Base-by-base conservation (phyloP, 2,113 vertebrate genomes). In the Rhizomys pruinosus region DNA sequence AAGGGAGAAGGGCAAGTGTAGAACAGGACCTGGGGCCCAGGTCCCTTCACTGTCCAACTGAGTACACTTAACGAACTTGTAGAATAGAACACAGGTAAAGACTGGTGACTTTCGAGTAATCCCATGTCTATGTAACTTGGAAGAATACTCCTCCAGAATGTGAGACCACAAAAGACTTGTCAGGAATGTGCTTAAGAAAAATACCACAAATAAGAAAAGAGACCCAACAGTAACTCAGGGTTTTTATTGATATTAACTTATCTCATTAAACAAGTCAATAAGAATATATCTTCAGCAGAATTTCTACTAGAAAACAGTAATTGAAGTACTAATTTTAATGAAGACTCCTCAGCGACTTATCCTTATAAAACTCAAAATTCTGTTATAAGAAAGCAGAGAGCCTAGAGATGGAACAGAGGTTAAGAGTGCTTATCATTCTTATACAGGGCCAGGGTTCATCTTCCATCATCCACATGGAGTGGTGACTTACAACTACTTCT, bases 241-340 rank as follows among this genome's bases (percentile, higher is more conserved):
- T 69, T 77, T 55, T 16, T 22, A 76, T 19, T 12, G 17, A 20
- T 25, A 72, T 19, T 12, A 8, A 44, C 85, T 78, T 69, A 16
- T 90, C 11, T 84, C 16, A 87, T 10, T 57, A 90, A 93, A 95
- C 63, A 2, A 32, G 10, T 92, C 37, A 19, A 3, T 69, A 84
- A 91, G 17, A 82, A 85, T 37, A 44, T 1, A 55, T 68, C 2
- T 74, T 68, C 69, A 87, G 47, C 47, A 19, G 2, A 92, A 68
- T 52, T 61, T 93, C 5, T 92, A 25, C 15, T 92, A 95, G n/a
- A 74, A 89, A 10, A 82, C 10, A 73, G 22, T 72, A 64, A 15
- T 32, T 84, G 25, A 81, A 79, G 13, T 73, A 91, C 25, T 94
- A 77, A 64, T n/a, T 61, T 73, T 15, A 22, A 80, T 19, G 59